A percentile compares a stretch with the other conserved stretches of the same genome.
These are phyloP conservation scores for Chaetorhynchus papuensis DNA, from an alignment of 2,113 vertebrate species.

Conservation along the genomic window DNA sequence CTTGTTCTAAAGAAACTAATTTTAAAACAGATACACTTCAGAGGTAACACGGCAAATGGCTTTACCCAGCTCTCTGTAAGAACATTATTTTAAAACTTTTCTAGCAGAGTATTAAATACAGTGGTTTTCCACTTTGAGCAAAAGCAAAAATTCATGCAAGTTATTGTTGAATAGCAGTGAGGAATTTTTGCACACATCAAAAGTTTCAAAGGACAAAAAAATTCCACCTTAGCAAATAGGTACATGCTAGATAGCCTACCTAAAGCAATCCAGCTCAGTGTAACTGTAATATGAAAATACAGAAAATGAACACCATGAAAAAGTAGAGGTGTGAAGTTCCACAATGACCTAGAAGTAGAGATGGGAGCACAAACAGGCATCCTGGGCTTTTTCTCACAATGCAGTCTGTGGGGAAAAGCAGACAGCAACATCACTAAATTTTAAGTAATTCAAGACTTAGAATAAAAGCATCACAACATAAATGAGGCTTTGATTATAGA, in stretches of 20 bases:
- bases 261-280: neutral
- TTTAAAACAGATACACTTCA: neutral
- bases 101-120: neutral
- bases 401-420: neutral
- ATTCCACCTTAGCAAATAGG: neutral
- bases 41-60: neutral
- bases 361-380: neutral
- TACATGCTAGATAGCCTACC: neutral
- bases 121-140: neutral
- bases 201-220: neutral
- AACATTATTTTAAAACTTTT: neutral
- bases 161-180: neutral
- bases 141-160: neutral
- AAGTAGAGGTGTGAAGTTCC: neutral
- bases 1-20: neutral
- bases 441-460: neutral
- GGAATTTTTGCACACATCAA: neutral
- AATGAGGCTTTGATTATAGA: neutral
- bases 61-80: neutral
- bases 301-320: neutral
- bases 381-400: neutral
- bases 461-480: neutral
- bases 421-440: neutral
- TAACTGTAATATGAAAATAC: neutral
- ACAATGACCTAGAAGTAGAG: neutral